Percentiles rank a stretch among this genome's conserved stretches.
Conservation (phyloP, 2,888 invertebrate species). For the Pristionchus exspectatus region DNA sequence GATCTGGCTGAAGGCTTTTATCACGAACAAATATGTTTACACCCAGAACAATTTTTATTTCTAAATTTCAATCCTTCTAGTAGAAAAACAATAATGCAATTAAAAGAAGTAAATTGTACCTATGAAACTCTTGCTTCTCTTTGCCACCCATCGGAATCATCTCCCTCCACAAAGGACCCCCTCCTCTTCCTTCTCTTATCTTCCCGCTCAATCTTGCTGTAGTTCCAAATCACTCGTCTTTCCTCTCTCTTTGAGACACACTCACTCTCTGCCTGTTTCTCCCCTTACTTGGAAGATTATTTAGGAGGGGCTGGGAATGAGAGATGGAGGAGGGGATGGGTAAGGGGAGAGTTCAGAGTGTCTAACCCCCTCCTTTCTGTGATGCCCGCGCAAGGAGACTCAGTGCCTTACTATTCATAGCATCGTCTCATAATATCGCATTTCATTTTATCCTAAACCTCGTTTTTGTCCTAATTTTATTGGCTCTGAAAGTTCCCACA, state of each 20-base stretch:
- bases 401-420: neutral
- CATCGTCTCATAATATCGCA: neutral
- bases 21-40: too few species aligned
- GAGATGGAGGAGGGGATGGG: neutral
- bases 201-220: conserved; percentile 34
- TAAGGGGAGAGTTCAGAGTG: conserved; percentile 4
- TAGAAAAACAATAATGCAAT: too few species aligned
- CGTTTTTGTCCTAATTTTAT: neutral
- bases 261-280: conserved; percentile 35
- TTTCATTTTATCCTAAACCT: neutral
- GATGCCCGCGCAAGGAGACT: neutral
- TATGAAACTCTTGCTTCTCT: neutral
- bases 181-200: conserved; percentile 25
- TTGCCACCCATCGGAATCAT: neutral
- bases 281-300: conserved; percentile 41
- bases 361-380: conserved; percentile 2
- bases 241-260: neutral
- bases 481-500: neutral
- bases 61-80: too few species aligned
- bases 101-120: too few species aligned
- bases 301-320: conserved; percentile 46
- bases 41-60: too few species aligned
- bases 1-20: too few species aligned
- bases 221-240: conserved; percentile 15
- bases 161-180: neutral